A percentile compares a stretch with the other conserved stretches of the same genome.
Conservation (phyloP, 2,113 vertebrate species). For the Monarcha castaneiventris region DNA sequence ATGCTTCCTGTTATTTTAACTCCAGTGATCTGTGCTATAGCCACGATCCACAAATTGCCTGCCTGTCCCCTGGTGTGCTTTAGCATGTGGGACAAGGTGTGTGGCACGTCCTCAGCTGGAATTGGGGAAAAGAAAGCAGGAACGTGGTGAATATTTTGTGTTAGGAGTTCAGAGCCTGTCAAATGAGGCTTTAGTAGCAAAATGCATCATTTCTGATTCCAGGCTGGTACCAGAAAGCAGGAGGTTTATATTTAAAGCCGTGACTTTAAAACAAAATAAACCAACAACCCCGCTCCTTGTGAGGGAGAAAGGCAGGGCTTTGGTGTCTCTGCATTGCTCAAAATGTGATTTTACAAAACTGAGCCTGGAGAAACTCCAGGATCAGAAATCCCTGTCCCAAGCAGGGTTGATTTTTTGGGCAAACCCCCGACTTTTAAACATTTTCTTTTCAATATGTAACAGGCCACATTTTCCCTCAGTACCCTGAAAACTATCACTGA, state of each 20-base stretch:
- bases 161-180: not conserved
- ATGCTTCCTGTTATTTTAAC: not conserved
- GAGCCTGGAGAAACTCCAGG: not conserved
- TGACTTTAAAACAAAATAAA: not conserved
- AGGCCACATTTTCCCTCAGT: not conserved
- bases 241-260: not conserved
- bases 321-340: not conserved
- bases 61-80: not conserved
- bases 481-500: not conserved
- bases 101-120: not conserved
- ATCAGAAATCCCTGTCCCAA: not conserved
- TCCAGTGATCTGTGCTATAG: not conserved
- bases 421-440: not conserved
- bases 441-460: not conserved
- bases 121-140: not conserved
- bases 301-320: not conserved
- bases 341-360: not conserved
- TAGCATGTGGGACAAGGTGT: not conserved
- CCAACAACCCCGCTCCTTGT: accelerated
- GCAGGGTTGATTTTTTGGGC: not conserved
- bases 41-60: not conserved
- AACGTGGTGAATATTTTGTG: not conserved
- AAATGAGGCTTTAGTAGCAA: not conserved
- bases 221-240: not conserved
- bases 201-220: not conserved